Evolutionary conservation across 1,140 invertebrate species (phyloP), one percentile per base, ranked within the genome.

Genomic region (Zaprionus taronus): DNA sequence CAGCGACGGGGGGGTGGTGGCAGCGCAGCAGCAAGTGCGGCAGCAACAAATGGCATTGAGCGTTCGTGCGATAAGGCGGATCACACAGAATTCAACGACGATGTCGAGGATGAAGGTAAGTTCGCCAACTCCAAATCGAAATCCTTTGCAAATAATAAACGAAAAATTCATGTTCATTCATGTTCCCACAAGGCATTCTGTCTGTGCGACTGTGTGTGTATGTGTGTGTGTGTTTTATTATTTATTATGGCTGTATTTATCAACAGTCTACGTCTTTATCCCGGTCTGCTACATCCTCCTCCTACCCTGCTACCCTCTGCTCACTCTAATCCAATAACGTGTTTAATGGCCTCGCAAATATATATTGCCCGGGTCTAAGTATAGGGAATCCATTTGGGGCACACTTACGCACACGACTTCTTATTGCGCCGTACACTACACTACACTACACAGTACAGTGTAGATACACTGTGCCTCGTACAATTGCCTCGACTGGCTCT

Each of bases 91-190:
- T 55, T 91, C 67, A 83, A 92, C 67, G 91, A 92, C 64, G 83
- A 84, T 55, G 79, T 56, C 28, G 90, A 91, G 74, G 91, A 92
- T 31, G 91, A 92, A 92, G 91, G 91, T 92, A 76, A 91, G 81
- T 41, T 2, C 17, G 15, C 15, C 15, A 47, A 12, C 47, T 31
- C 20, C 36, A 36, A 62, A 14, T 47, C 47, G 60, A 53, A 70
- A 75, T 84, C 22, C 44, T 24, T 44, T 34, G 64, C 69, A 68
- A 47, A 64, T 44, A 77, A 57, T 74, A 63, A 58, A 56, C 66
- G 65, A 58, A 58, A 81, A 66, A 75, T 65, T 72, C 77, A 84
- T 90, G 72, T 65, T 72, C 77, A 84, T 90, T 79, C 72, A 47
- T 68, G 55, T 79, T 28, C 58, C 58, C 61, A 71, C 66, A 80